A percentile compares a stretch with the other conserved stretches of the same genome.
Conservation (phyloP, 2,888 invertebrate genomes). For the Steromphala cineraria region DNA sequence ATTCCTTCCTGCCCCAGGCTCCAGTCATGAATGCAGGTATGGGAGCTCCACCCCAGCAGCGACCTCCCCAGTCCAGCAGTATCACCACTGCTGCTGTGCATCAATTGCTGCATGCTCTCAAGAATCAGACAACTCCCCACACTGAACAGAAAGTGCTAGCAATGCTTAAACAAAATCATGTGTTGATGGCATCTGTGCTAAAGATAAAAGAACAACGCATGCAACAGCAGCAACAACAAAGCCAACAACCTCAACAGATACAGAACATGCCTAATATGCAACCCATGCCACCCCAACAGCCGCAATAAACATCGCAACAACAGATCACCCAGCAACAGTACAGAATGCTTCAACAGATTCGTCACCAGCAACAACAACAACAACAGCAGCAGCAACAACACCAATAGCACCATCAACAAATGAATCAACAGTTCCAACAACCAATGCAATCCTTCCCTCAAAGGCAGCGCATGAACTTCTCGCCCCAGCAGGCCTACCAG, state of each 20-base stretch:
- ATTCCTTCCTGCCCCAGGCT: constrained; percentile 6
- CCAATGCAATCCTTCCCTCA: constrained; percentile 57
- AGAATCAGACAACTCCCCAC: constrained; percentile 91
- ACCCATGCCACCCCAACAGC: constrained; percentile 64
- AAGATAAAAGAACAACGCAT: constrained; percentile 81
- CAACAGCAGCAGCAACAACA: constrained; percentile 10
- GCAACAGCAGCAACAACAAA: constrained; percentile 50
- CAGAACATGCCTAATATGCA: constrained; percentile 53
- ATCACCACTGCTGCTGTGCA: constrained; percentile 67
- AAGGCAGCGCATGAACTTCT: constrained; percentile 53
- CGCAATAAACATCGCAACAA: constrained; percentile 65
- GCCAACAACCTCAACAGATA: constrained; percentile 57
- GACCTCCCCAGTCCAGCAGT: constrained; percentile 46
- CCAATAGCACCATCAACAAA: constrained; percentile 45
- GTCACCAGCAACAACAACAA: constrained; percentile 29
- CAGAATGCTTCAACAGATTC: constrained; percentile 57
- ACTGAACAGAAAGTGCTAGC: constrained; percentile 91
- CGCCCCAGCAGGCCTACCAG: constrained; percentile 53
- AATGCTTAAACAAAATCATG: constrained; percentile 94
- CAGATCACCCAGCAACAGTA: constrained; percentile 50
- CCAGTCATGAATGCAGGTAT: constrained; percentile 55
- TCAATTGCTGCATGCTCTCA: constrained; percentile 90
- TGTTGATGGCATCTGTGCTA: constrained; percentile 95
- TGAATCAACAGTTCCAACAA: constrained; percentile 69
- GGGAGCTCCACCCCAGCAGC: constrained; percentile 58